These are phyloP conservation scores for Rhagoletis pomonella DNA, from an alignment of 1,140 invertebrate genomes.

Conservation along the genomic window DNA sequence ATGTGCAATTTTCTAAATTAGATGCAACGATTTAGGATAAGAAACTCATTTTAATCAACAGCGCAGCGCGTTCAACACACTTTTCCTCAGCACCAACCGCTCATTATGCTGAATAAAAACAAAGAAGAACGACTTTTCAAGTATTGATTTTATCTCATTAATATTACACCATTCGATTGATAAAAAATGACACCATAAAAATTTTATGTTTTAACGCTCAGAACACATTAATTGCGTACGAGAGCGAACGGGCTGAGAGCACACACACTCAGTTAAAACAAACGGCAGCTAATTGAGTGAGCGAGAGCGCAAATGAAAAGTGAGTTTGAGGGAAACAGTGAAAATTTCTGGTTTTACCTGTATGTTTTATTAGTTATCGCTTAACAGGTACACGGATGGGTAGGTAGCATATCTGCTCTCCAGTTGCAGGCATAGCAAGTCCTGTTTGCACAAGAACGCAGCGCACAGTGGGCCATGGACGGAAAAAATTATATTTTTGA, in stretches of 20 bases:
- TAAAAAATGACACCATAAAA: constrained; percentile 43
- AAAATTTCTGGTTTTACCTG: constrained; percentile 52
- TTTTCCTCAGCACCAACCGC: background rate
- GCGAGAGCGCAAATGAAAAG: constrained; percentile 20
- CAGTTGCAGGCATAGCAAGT: constrained; percentile 12
- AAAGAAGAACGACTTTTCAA: background rate
- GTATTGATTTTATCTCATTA: constrained; percentile 39
- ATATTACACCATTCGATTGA: constrained; percentile 49
- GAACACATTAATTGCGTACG: background rate
- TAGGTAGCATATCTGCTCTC: background rate
- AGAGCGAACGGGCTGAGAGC: too few relatives aligned
- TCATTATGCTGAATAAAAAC: background rate
- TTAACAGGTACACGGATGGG: too few relatives aligned
- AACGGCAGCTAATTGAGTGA: too few relatives aligned
- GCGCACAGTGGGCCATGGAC: too few relatives aligned
- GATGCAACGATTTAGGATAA: background rate
- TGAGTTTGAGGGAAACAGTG: constrained; percentile 24
- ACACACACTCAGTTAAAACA: too few relatives aligned
- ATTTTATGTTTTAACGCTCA: constrained; percentile 18
- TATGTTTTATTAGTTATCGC: constrained; percentile 28
- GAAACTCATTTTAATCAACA: background rate
- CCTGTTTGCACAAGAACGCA: constrained; percentile 25
- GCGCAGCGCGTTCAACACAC: background rate
- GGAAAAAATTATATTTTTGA: too few relatives aligned
- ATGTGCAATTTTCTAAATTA: background rate